These are phyloP conservation scores for Pungitius pungitius DNA, from an alignment of 2,113 vertebrate species.

Conservation along the genomic window DNA sequence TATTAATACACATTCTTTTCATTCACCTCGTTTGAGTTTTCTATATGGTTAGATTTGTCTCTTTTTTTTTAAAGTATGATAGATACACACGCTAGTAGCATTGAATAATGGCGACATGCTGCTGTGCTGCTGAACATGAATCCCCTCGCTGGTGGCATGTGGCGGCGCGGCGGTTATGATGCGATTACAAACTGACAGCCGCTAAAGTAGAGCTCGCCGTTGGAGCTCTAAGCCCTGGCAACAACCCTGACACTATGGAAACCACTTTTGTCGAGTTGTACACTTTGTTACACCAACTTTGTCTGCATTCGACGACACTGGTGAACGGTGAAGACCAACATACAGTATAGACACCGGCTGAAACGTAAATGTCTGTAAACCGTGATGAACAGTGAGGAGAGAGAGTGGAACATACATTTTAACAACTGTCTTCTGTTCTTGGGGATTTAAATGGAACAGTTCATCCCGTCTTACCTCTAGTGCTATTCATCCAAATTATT, in stretches of 20 bases:
- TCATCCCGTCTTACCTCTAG: background rate
- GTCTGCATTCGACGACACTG: slow-evolving; percentile 29
- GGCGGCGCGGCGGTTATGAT: slow-evolving; percentile 53
- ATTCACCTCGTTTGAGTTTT: slow-evolving; percentile 74
- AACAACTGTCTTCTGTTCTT: slow-evolving; percentile 22
- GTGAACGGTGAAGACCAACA: slow-evolving; percentile 15
- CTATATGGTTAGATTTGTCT: slow-evolving; percentile 70
- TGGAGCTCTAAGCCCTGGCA: slow-evolving; percentile 17
- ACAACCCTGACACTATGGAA: slow-evolving; percentile 27
- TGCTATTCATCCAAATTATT: no score
- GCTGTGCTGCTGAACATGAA: slow-evolving; percentile 81
- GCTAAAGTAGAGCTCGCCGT: slow-evolving; percentile 46
- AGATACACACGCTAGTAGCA: slow-evolving; percentile 76
- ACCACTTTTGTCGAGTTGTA: slow-evolving; percentile 16
- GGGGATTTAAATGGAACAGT: background rate
- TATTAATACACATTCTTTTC: slow-evolving; percentile 88
- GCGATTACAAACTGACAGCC: slow-evolving; percentile 47
- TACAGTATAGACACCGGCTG: background rate
- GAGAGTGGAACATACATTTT: slow-evolving; percentile 19
- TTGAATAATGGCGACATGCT: slow-evolving; percentile 83
- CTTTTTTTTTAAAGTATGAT: slow-evolving; percentile 74
- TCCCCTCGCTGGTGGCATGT: slow-evolving; percentile 34
- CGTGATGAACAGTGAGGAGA: slow-evolving; percentile 22
- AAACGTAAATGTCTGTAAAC: slow-evolving; percentile 25
- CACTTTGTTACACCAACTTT: slow-evolving; percentile 37